Percentiles rank a stretch among this genome's conserved stretches.
phyloP scores from a whole-genome alignment of 2,113 vertebrate species.

The zebrafish (Danio rerio) region DNA sequence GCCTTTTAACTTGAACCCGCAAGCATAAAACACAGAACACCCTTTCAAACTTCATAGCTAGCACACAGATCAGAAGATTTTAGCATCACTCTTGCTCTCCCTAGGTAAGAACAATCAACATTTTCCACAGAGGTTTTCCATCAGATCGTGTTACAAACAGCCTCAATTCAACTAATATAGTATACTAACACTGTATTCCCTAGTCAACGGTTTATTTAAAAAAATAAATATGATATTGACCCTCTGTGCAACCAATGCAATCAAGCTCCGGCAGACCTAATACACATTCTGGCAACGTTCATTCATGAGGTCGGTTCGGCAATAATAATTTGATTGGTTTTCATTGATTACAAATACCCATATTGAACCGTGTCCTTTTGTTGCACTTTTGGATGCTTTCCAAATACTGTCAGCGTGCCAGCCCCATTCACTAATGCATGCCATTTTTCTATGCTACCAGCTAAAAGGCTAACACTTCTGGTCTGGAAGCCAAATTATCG shows the following conservation, averaged over 20 bases:
- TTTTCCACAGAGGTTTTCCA: not conserved
- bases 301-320: not conserved
- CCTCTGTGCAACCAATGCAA: not conserved
- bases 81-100: not conserved
- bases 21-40: not conserved
- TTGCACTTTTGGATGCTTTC: constrained; percentile 28
- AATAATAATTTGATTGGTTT: constrained; percentile 34
- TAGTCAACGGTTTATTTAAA: constrained; percentile 1
- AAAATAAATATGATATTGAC: constrained; percentile 9
- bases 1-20: not conserved
- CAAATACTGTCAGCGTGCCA: constrained; percentile 1
- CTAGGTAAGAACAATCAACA: not conserved
- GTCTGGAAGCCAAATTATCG: not conserved
- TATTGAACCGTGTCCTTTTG: constrained; percentile 19
- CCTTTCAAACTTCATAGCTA: not conserved
- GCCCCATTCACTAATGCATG: not conserved
- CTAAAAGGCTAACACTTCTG: not conserved
- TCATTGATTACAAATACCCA: constrained; percentile 24
- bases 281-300: not conserved
- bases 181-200: not conserved
- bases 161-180: not conserved
- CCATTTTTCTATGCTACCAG: not conserved
- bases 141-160: not conserved
- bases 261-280: not conserved
- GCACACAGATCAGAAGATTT: not conserved